A percentile compares a stretch with the other conserved stretches of the same genome.
These are phyloP conservation scores for Triplophysa bombifrons DNA, from an alignment of 2,797 vertebrate genomes.

Conservation along the genomic window DNA sequence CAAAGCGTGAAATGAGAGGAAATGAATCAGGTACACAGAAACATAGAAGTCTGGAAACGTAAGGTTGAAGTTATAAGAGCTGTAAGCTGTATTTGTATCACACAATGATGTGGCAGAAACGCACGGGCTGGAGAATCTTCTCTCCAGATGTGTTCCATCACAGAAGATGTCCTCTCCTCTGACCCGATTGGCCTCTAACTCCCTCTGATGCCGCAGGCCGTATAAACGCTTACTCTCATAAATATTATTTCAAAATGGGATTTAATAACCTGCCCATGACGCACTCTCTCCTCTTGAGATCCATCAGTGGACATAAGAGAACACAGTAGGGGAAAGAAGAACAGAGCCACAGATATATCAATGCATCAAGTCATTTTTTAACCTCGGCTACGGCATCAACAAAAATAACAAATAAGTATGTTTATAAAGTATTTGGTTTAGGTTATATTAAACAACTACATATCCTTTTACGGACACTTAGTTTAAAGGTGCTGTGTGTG, in stretches of 20 bases:
- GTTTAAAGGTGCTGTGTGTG: too few species aligned
- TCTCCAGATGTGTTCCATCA: conserved; percentile 59
- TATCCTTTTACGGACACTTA: too few species aligned
- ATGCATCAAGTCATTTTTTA: conserved; percentile 39
- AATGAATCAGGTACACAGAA: neutral
- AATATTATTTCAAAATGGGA: conserved; percentile 61
- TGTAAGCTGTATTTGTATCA: conserved; percentile 12
- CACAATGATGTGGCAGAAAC: conserved; percentile 31
- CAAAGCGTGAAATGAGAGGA: conserved; percentile 4
- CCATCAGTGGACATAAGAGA: conserved; percentile 44
- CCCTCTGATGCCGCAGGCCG: conserved; percentile 51
- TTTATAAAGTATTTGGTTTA: too few species aligned
- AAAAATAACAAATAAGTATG: too few species aligned
- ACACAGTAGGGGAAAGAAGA: conserved; percentile 33
- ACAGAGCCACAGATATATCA: conserved; percentile 36
- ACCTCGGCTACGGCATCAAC: neutral
- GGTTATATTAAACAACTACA: too few species aligned
- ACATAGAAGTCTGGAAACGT: neutral
- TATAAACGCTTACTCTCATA: conserved; percentile 57
- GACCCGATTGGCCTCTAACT: conserved; percentile 47
- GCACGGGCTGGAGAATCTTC: conserved; percentile 46
- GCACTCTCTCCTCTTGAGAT: conserved; percentile 52
- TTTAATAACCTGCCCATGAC: conserved; percentile 58
- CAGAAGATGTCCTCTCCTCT: conserved; percentile 50
- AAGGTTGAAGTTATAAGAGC: neutral